Base-by-base conservation (phyloP, 2,888 invertebrate species). In the Raillietiella orientalis region DNA sequence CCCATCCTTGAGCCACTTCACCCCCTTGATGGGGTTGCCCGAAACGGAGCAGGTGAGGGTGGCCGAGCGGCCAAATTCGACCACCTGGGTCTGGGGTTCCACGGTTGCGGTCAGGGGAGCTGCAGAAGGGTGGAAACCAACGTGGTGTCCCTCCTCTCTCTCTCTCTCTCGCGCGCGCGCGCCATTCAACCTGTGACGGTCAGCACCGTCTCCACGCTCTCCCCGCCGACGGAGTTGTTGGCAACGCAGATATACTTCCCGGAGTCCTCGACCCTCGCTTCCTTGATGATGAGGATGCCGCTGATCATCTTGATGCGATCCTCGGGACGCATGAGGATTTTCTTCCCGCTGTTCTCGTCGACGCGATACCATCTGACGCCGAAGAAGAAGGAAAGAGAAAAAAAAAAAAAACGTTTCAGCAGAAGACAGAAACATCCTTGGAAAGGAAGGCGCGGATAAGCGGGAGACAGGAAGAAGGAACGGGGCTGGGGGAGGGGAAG, bases 181-280 rank as follows among this genome's bases (percentile, higher is more conserved):
- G n/a, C n/a, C n/a, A n/a, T n/a, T n/a, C n/a, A n/a, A 54, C 55
- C 55, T 5, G 75, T 79, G 0, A 87, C 82, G 8, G 77, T 77
- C 10, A 87, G 51, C 3, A 77, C 74, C 3, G 82, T 82, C 44
- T 77, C 75, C 1, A 79, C 77, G 38, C 74, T 74, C 46, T 82
- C 77, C 13, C 74, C 41, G 17, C 87, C 87, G 24, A 84, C 77
- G 1, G 75, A 72, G 45, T 90, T 90, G 43, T 77, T 79, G 2
- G 82, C 84, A 33, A 79, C 72, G 45, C 87, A 87, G 32, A 75
- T 51, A 44, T 87, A 90, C 50, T 75, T 74, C 39, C 84, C 87
- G 33, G 77, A 77, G 47, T 90, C 87, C 39, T 71, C 70, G 21
- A 79, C 74, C 38, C 67, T 64, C 9, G 79, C 77, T 42, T 77